Base-by-base conservation (phyloP, 2,888 invertebrate species). In the Leptothorax acervorum region DNA sequence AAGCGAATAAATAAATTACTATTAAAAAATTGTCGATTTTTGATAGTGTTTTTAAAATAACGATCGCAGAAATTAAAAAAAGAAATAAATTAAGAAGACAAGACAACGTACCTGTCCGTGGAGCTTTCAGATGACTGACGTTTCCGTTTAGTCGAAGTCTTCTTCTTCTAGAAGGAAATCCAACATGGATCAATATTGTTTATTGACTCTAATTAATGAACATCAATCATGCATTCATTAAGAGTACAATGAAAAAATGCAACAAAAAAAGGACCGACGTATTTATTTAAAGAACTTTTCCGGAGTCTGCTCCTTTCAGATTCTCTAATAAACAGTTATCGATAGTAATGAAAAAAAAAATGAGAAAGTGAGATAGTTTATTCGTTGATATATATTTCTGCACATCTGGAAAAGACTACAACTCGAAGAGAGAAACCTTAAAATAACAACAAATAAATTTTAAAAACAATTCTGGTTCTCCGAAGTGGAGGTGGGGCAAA, bases 121-220 rank as follows among this genome's bases (percentile, higher is more conserved):
- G 96, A 96, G 92, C 96, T 96, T 82, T 96, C 96, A 71, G 96
- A 95, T 82, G 95, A 95, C 86, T 95, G 95, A 88, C 95, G 95
- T 92, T 96, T 96, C 95, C 96, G 96, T 95, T 96, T 96, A 79
- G 91, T 87, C 82, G 93, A 91, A 87, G 95, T 95, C 94, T 96
- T 96, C 95, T 96, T 96, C 96, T 96, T 95, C 95, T 95, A 93
- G 93, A 94, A 93, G 88, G 91, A 93, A 92, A 91, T 81, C 85
- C 85, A 76, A 78, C 79, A 55, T 65, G 53, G 65, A 87, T 93
- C 89, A 91, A 63, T 89, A 82, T 86, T 63, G 83, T 83, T 89
- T 74, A 82, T 86, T 73, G 39, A 74, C 11, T 63, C 55, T 73
- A 83, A 87, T 68, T 75, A 83, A 51, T 86, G 86, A 91, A 94